Conservation (phyloP, 2,797 vertebrate species). For the Syngnathus rostellatus region DNA sequence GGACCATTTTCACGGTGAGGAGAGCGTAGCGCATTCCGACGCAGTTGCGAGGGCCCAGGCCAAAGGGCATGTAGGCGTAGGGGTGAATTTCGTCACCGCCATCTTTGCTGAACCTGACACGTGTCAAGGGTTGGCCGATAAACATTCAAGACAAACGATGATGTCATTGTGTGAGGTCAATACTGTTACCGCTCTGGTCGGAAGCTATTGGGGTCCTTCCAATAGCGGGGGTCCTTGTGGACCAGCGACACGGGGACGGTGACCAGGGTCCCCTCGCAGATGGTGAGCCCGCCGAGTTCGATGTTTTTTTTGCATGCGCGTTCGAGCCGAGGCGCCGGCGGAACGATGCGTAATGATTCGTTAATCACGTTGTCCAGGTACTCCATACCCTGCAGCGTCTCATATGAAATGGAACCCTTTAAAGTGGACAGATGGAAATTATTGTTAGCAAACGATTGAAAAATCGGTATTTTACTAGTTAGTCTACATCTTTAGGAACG, state of each 20-base stretch:
- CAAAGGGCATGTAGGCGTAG: constrained; percentile 73
- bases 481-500: constrained; percentile 48
- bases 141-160: no score
- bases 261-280: constrained; percentile 52
- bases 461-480: no score
- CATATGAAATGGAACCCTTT: constrained; percentile 48
- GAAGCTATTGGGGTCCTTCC: constrained; percentile 62
- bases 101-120: constrained; percentile 68
- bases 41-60: constrained; percentile 79
- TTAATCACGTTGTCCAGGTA: constrained; percentile 65
- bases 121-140: background rate
- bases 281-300: constrained; percentile 52
- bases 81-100: constrained; percentile 61
- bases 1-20: constrained; percentile 65
- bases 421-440: background rate
- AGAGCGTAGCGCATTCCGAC: constrained; percentile 77
- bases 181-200: constrained; percentile 64
- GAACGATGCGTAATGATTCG: constrained; percentile 53
- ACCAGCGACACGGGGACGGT: constrained; percentile 43
- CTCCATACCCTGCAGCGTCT: constrained; percentile 45
- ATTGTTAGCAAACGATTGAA: no score
- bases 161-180: background rate
- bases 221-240: constrained; percentile 50
- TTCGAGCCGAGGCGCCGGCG: constrained; percentile 44
- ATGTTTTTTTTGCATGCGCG: constrained; percentile 62